Percentiles rank a stretch among this genome's conserved stretches.
phyloP scores from a whole-genome alignment of 2,888 invertebrate species.

The Mantis religiosa region DNA sequence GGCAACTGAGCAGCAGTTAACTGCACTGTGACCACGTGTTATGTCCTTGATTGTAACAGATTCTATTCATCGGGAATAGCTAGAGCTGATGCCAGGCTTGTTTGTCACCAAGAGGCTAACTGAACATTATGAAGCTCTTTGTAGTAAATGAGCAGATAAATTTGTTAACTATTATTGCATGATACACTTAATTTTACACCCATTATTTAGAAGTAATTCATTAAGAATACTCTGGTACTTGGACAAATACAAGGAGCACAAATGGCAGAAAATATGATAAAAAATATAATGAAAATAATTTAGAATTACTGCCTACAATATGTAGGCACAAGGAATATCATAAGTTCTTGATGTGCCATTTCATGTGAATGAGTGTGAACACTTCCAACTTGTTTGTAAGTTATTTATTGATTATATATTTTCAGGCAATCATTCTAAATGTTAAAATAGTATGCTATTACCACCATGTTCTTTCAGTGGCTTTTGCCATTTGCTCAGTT shows the following conservation, averaged over 20 bases:
- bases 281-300: neutral
- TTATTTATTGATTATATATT: neutral
- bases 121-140: too few relatives aligned
- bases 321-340: neutral
- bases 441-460: neutral
- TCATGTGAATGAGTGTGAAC: neutral
- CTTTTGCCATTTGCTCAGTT: constrained; percentile 3
- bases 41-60: too few relatives aligned
- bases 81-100: too few relatives aligned
- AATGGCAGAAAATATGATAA: neutral
- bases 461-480: neutral
- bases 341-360: neutral
- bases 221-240: neutral
- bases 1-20: too few relatives aligned
- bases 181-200: neutral
- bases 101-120: too few relatives aligned
- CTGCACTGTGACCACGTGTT: too few relatives aligned
- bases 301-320: neutral
- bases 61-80: too few relatives aligned
- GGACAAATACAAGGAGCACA: neutral
- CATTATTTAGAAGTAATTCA: neutral
- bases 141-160: neutral
- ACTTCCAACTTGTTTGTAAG: neutral
- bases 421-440: neutral
- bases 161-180: neutral